phyloP scores from a whole-genome alignment of 2,113 vertebrate genomes.

The Mirza zaza region DNA sequence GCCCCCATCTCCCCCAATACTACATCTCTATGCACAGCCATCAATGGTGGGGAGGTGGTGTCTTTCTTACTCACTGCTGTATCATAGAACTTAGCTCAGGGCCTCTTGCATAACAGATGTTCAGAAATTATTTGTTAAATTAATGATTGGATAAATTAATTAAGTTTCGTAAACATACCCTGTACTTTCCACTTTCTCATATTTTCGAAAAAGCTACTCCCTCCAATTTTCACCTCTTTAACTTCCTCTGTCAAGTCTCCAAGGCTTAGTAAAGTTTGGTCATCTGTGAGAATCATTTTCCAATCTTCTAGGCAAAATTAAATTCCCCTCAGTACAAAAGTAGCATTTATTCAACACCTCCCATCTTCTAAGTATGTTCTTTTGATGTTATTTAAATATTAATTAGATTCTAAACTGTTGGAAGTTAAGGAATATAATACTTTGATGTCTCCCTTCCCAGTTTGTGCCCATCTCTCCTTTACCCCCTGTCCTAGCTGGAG shows the following conservation, averaged over 20 bases:
- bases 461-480: not conserved
- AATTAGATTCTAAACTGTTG: not conserved
- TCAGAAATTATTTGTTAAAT: constrained; percentile 16
- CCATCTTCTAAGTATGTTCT: not conserved
- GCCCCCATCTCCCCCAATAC: not conserved
- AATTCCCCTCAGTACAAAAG: not conserved
- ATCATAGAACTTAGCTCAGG: not conserved
- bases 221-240: not conserved
- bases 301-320: not conserved
- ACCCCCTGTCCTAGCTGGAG: not conserved
- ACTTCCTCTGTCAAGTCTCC: not conserved
- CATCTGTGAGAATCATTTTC: not conserved
- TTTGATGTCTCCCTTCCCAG: not conserved
- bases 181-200: not conserved
- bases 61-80: not conserved
- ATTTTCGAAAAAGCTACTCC: not conserved
- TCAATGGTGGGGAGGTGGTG: not conserved
- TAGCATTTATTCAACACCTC: not conserved
- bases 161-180: not conserved
- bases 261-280: constrained; percentile 4
- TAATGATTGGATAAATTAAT: not conserved
- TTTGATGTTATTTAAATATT: not conserved
- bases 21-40: not conserved
- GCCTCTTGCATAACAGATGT: not conserved
- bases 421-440: not conserved